Conservation (phyloP, 2,113 vertebrate species). For the Ornithorhynchus anatinus region DNA sequence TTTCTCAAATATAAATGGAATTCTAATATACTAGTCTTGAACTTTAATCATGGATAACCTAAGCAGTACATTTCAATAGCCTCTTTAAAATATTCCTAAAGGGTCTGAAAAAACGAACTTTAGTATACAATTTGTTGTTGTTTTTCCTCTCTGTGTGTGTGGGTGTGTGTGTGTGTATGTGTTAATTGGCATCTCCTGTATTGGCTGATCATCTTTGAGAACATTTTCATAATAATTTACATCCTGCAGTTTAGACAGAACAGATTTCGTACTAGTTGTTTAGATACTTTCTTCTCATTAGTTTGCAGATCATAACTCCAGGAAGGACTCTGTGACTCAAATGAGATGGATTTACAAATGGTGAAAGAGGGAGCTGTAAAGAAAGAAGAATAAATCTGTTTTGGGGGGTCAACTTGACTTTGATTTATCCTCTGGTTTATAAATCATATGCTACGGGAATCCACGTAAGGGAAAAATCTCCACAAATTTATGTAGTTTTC, state of each 20-base stretch:
- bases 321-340: background rate
- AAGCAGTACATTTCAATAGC: slow-evolving; percentile 11
- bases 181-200: background rate
- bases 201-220: background rate
- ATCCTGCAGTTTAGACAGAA: too few species aligned
- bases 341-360: background rate
- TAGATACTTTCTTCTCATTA: background rate
- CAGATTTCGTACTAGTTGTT: background rate
- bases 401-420: background rate
- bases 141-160: background rate
- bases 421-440: background rate
- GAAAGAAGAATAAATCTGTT: background rate
- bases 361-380: accelerated
- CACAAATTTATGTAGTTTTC: background rate
- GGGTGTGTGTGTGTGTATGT: too few species aligned
- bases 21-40: slow-evolving; percentile 41
- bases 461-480: background rate
- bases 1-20: slow-evolving; percentile 36
- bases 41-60: background rate
- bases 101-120: background rate
- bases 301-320: background rate
- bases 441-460: background rate
- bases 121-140: accelerated
- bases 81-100: slow-evolving; percentile 18
- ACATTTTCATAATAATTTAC: background rate